Base-by-base conservation (phyloP, 2,888 invertebrate genomes). In the Clunio marinus region DNA sequence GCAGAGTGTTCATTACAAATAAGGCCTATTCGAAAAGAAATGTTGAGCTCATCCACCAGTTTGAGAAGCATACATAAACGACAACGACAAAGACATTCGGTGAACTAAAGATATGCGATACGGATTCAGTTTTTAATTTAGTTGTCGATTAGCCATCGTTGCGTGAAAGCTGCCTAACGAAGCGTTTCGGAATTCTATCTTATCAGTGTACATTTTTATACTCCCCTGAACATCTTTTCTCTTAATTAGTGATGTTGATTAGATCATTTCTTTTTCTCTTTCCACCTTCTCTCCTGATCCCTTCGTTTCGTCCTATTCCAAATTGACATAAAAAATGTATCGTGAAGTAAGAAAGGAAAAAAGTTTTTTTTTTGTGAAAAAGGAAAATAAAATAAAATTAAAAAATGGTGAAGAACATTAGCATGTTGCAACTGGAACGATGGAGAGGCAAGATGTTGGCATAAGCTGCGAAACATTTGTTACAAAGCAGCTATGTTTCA, bases 401-500 rank as follows among this genome's bases (percentile, higher is more conserved):
- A 41, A 41, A 41, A 41, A 15, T 41, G 41, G n/a, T 41, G 41
- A 15, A n/a, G 41, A 10, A 41, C 15, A 41, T 10, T 2, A n/a
- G 15, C 7, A n/a, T 41, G 41, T n/a, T n/a, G 10, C 20, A 7
- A 22, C 45, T 15, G 66, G 27, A 66, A 66, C n/a, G 55, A 55
- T 66, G 66, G 66, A 66, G 51, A 55, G 66, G 66, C 66, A 66
- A 66, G 66, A 66, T 66, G 66, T 66, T 66, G 66, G 66, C 66
- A 66, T 66, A 66, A 55, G 66, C 55, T 66, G 66, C 55, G 15
- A 27, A 25, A n/a, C n/a, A 22, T 55, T 20, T 55, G 15, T 22
- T n/a, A 55, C 13, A 25, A 10, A 2, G 27, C 66, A 66, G 66
- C 66, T 66, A 66, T 66, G 66, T 66, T 55, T 32, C 66, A 66